phyloP scores from a whole-genome alignment of 2,888 invertebrate genomes.

The Pachycephus smyrnensis region DNA sequence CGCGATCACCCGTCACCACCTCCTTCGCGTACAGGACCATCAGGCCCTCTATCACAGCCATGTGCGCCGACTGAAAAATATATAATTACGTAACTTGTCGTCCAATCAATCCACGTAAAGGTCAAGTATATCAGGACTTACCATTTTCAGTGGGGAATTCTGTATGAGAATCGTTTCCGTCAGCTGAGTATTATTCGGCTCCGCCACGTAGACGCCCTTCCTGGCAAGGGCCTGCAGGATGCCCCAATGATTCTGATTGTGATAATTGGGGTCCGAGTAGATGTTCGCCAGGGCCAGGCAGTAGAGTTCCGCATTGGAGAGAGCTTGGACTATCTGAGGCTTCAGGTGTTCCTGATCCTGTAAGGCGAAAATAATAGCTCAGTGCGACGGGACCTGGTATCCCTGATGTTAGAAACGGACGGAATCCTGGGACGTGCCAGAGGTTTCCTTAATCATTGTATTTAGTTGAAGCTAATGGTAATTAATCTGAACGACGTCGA shows the following conservation, averaged over 20 bases:
- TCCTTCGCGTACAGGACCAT: conserved; percentile 95
- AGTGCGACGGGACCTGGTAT: background rate
- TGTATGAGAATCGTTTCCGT: conserved; percentile 97
- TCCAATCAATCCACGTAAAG: background rate
- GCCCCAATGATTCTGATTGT: conserved; percentile 95
- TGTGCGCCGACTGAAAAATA: conserved; percentile 85
- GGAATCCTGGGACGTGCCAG: background rate
- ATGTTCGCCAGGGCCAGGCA: conserved; percentile 94
- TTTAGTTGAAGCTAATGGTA: background rate
- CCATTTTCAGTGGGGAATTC: conserved; percentile 94
- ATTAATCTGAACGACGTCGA: background rate
- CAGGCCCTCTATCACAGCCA: conserved; percentile 95
- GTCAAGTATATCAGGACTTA: conserved; percentile 65
- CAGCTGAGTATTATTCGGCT: conserved; percentile 87
- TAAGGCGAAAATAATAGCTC: conserved; percentile 45
- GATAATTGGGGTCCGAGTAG: conserved; percentile 96
- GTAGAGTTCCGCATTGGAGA: conserved; percentile 95
- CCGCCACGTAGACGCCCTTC: conserved; percentile 89
- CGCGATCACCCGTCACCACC: conserved; percentile 89
- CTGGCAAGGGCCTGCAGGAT: conserved; percentile 92
- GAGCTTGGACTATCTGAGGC: conserved; percentile 89
- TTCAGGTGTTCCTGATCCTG: conserved; percentile 94
- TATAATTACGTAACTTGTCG: background rate
- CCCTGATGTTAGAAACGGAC: background rate
- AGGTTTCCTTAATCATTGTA: background rate